Evolutionary conservation across 2,888 invertebrate genomes (phyloP), one percentile per base, ranked within the genome.

Genomic region (Enoplolaimus lenunculus): DNA sequence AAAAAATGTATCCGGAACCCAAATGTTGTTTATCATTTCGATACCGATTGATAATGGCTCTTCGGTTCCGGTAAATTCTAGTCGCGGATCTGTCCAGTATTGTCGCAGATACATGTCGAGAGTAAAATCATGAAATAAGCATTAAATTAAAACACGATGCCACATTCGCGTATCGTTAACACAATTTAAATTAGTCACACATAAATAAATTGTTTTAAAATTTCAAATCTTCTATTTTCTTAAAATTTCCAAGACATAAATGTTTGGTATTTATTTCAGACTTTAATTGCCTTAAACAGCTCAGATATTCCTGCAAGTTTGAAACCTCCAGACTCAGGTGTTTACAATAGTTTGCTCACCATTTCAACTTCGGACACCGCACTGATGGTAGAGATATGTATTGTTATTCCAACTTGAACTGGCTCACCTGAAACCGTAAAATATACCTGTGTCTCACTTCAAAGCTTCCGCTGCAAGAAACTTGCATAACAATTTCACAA

Each of bases 301-400:
- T n/a, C n/a, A n/a, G n/a, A n/a, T n/a, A n/a, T n/a, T n/a, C n/a
- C n/a, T n/a, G n/a, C n/a, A n/a, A n/a, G n/a, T n/a, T n/a, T n/a
- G n/a, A n/a, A n/a, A n/a, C n/a, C n/a, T n/a, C n/a, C n/a, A n/a
- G n/a, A n/a, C n/a, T n/a, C n/a, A n/a, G n/a, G n/a, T n/a, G n/a
- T n/a, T n/a, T n/a, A n/a, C n/a, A n/a, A n/a, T n/a, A n/a, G n/a
- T n/a, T n/a, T 45, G 45, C 45, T 30, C 72, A 78, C 79, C 79
- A 79, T 79, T 1, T 79, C 77, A 0, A 80, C 79, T 74, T 79
- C 79, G 7, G 79, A 80, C 7, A 79, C 75, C 29, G 79, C 79
- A 68, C 75, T 75, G 35, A 79, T 80, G 16, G 79, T 79, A n/a
- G 79, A 78, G 26, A 79, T 74, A 70, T 78, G 77, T 2, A 75